Evolutionary conservation across 2,113 vertebrate genomes (phyloP).

Genomic region (Plectropomus leopardus): DNA sequence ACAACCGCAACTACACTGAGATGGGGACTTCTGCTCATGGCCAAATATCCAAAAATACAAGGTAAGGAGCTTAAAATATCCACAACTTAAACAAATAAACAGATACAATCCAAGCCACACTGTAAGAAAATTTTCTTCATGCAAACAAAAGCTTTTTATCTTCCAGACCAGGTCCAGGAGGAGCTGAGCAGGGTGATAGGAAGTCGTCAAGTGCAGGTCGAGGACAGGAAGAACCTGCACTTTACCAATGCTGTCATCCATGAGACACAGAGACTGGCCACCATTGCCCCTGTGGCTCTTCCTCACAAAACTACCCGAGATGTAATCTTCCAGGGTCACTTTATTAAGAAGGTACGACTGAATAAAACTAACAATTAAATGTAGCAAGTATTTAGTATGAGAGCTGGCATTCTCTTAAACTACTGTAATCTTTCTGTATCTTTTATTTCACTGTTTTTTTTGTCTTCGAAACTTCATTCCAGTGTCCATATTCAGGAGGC

Average conservation of each 20-base stretch:
- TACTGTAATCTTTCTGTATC: no score
- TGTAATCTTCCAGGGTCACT: constrained; percentile 47
- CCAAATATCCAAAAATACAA: constrained; percentile 82
- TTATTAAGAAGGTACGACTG: constrained; percentile 33
- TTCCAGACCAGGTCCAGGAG: constrained; percentile 50
- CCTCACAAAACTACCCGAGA: constrained; percentile 33
- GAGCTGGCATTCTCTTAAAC: no score
- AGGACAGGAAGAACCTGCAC: constrained; percentile 45
- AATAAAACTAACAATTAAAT: no score
- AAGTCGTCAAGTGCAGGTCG: constrained; percentile 5
- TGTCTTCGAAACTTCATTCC: no score
- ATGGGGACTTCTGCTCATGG: constrained; percentile 80
- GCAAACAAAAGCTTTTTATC: not conserved
- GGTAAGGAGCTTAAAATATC: constrained; percentile 54
- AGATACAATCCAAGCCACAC: no score
- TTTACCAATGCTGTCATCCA: constrained; percentile 57
- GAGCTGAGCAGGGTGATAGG: constrained; percentile 47
- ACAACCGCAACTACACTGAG: constrained; percentile 74
- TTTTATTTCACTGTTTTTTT: no score
- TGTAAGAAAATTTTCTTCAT: not conserved
- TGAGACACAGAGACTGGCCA: constrained; percentile 49
- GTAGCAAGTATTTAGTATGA: not conserved
- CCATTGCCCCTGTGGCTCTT: constrained; percentile 2
- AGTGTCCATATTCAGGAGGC: no score
- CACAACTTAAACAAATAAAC: not conserved